Evolutionary conservation across 2,888 invertebrate genomes (phyloP), one percentile per base, ranked within the genome.

Genomic region (Chrysopilus asiliformis): DNA sequence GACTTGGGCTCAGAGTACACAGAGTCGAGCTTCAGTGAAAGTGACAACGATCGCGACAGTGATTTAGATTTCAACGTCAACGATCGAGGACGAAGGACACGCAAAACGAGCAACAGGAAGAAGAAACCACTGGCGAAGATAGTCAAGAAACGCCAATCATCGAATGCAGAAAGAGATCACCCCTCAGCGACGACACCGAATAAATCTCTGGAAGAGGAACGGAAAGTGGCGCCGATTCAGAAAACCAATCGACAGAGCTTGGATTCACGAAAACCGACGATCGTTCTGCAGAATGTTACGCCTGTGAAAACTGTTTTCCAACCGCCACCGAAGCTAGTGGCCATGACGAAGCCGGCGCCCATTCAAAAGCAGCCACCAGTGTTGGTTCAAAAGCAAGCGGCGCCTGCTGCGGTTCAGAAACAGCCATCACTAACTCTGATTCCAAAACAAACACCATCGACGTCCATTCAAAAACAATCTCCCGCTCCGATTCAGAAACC

Each of bases 1-100:
- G 57, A 72, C 49, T 66, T 72, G 49, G 56, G 66, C 55, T 61
- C 58, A 51, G 66, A 74, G 53, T 60, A 72, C 35, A 62, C 67
- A 33, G 65, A 66, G 7, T 52, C 56, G 25, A 67, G 66, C 34
- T 65, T 68, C 27, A 70, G 67, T 43, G 72, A 60, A 24, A 53
- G 53, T 1, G 61, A 60, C 39, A 73, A 73, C 49, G 64, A 64
- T 43, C 68, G 71, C 30, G 74, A 74, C 39, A 68, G 72, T 53
- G 74, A 74, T 49, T 70, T 73, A 19, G 74, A 74, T 60, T 73
- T 73, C 42, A 71, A 72, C 47, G 71, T 74, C 40, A 70, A 68
- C 49, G 71, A 70, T 47, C 53, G 61, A 3, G 48, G 55, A 12
- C 51, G 50, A 18, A 53, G 56, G 18, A 22, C 40, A 45, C 49